Base-by-base conservation (phyloP, 2,888 invertebrate species). In the Drosophila macrospina region DNA sequence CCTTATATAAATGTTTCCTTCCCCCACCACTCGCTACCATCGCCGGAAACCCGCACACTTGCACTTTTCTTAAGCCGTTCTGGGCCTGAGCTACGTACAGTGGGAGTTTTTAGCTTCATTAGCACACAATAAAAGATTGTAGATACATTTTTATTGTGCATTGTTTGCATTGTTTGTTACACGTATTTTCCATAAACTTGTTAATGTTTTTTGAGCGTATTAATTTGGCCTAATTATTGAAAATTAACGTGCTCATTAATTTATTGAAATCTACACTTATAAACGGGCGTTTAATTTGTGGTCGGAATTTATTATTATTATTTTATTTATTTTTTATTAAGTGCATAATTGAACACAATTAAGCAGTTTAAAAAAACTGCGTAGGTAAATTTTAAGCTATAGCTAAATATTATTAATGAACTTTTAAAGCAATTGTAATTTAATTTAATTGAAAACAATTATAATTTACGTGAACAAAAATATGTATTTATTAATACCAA, bases 81-180 rank as follows among this genome's bases (percentile, higher is more conserved):
- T 56, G 37, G 26, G 48, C 32, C 44, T 36, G 34, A 51, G 28
- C n/a, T 36, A 47, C 47, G 62, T 26, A 52, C 61, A 42, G 68
- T 87, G 88, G 86, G 88, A 83, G 71, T 79, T 52, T 67, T 67
- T 28, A 63, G 45, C 61, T 80, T 86, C 54, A 88, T 84, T 84
- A 88, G 84, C 88, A 84, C 84, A 84, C 86, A 84, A 84, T 84
- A 77, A 83, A 83, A 60, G 26, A 39, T 34, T 54, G 36, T 63
- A 44, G 68, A 68, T 60, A 39, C 34, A 51, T 24, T 60, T 60
- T 51, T 55, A 13, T 20, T 24, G 54, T 30, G 15, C 15, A 50
- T 50, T 64, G 68, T 73, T 63, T 64, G 69, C 59, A 62, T 70
- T 60, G 73, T 73, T 81, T 54, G 57, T 67, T 44, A 28, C 28